These are phyloP conservation scores for Stegodyphus dumicola DNA, from an alignment of 1,140 invertebrate species.

Conservation along the genomic window DNA sequence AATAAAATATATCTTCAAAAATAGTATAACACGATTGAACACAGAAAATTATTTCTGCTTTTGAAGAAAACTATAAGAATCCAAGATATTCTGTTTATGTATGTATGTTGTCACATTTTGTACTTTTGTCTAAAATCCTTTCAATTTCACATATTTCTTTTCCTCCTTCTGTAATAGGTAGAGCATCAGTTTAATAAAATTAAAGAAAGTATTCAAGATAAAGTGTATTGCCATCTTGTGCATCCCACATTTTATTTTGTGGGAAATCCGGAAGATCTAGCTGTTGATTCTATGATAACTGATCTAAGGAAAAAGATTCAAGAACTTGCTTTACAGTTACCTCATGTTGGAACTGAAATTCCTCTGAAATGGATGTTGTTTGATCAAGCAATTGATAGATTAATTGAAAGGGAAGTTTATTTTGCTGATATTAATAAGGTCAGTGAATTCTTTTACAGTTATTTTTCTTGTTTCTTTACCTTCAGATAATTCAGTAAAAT, in stretches of 20 bases:
- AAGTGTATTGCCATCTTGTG: constrained; percentile 39
- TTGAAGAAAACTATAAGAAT: too few relatives aligned
- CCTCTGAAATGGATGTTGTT: constrained; percentile 69
- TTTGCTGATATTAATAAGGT: constrained; percentile 66
- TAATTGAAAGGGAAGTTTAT: constrained; percentile 66
- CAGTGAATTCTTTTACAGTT: background rate
- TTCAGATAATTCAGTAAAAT: too few relatives aligned
- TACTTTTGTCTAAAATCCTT: constrained; percentile 2
- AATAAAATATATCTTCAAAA: too few relatives aligned
- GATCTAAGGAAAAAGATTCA: constrained; percentile 66
- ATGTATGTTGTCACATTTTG: constrained; percentile 14
- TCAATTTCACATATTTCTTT: background rate
- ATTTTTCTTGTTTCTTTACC: too few relatives aligned
- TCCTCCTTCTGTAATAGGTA: constrained; percentile 25
- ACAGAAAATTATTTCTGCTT: too few relatives aligned
- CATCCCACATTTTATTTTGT: constrained; percentile 46
- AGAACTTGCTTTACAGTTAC: constrained; percentile 65
- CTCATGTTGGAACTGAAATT: constrained; percentile 69
- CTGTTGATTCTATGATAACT: constrained; percentile 63
- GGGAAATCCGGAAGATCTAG: constrained; percentile 26
- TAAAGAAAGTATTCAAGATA: constrained; percentile 52
- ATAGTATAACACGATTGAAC: too few relatives aligned
- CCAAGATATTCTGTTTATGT: too few relatives aligned
- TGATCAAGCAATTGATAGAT: constrained; percentile 67
- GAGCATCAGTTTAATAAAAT: constrained; percentile 59